These are phyloP conservation scores for Julus scandinavius DNA, from an alignment of 2,888 invertebrate species.

Conservation along the genomic window DNA sequence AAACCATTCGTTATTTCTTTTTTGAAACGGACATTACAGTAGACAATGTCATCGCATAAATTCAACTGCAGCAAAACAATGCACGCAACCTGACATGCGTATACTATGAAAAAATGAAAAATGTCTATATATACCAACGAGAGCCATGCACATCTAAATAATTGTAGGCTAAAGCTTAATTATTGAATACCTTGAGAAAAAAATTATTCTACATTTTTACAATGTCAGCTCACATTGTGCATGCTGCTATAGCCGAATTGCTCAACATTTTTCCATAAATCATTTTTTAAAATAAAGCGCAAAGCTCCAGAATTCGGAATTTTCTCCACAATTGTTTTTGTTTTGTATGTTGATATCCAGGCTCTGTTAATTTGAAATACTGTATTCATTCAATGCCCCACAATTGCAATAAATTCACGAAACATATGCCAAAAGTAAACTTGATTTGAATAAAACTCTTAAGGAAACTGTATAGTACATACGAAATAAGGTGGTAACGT, in stretches of 20 bases:
- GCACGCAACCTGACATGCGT: not conserved
- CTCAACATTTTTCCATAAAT: no score
- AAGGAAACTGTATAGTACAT: not conserved
- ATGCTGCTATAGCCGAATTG: no score
- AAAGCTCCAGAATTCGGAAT: no score
- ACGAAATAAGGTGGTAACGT: not conserved
- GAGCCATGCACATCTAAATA: not conserved
- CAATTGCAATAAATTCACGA: no score
- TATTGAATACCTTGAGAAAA: not conserved
- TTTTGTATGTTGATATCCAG: no score
- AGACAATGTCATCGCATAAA: slow-evolving; percentile 35
- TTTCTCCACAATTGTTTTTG: no score
- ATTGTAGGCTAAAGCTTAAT: not conserved
- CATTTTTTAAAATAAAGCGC: no score
- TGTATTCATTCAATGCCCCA: no score
- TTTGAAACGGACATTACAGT: not conserved
- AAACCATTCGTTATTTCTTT: slow-evolving; percentile 22
- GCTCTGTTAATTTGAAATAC: no score
- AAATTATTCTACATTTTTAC: not conserved
- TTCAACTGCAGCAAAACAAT: slow-evolving; percentile 13
- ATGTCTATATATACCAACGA: not conserved
- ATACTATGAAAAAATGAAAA: not conserved
- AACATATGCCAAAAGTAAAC: no score
- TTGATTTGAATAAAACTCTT: no score
- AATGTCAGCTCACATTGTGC: not conserved